phyloP scores from a whole-genome alignment of 2,113 vertebrate species.

The Microtus richardsoni region DNA sequence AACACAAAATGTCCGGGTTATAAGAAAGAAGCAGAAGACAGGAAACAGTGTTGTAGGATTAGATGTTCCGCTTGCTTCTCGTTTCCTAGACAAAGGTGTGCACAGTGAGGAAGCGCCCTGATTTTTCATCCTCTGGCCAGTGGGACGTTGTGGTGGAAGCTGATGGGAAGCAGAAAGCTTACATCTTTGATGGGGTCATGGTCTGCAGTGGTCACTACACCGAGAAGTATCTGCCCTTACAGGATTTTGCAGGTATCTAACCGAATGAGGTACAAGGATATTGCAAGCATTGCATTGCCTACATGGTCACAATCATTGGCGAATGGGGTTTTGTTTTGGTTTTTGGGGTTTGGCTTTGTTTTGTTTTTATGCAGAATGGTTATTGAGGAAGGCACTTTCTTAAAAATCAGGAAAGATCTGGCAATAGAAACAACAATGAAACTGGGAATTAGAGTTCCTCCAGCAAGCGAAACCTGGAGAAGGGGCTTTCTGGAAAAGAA shows the following conservation, averaged over 20 bases:
- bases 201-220: conserved; percentile 91
- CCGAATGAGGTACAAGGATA: fast-evolving
- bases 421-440: not conserved
- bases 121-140: conserved; percentile 89
- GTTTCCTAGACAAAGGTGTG: conserved; percentile 88
- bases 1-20: not conserved
- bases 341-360: no score
- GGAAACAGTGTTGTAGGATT: not conserved
- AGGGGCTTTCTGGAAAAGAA: not conserved
- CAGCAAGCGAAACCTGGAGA: not conserved
- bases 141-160: conserved; percentile 89
- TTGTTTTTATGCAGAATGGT: no score
- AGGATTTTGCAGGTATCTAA: conserved; percentile 88
- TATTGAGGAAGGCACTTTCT: not conserved
- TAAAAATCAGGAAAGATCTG: not conserved
- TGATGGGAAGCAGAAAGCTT: conserved; percentile 83
- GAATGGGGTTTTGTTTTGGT: no score
- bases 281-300: not conserved
- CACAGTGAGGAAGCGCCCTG: conserved; percentile 83
- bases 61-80: not conserved
- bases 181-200: conserved; percentile 90
- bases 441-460: not conserved
- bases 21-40: not conserved
- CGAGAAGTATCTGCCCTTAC: conserved; percentile 84
- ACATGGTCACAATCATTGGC: no score